Percentiles rank a stretch among this genome's conserved stretches.
Conservation (phyloP, 2,113 vertebrate species). For the Alethe castanea region DNA sequence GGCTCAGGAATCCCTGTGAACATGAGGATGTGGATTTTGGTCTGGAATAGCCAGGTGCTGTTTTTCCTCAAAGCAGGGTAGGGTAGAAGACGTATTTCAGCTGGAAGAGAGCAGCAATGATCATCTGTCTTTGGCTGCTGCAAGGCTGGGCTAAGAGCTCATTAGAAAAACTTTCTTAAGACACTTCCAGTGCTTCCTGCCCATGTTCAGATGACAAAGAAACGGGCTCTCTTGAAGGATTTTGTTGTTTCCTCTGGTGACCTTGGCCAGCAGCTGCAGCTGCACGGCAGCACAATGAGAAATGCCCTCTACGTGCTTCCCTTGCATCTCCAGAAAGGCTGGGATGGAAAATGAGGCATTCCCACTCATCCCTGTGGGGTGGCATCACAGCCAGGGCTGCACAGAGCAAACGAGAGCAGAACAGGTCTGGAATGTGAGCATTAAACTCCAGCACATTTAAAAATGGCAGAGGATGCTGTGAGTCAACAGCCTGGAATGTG, state of each 20-base stretch:
- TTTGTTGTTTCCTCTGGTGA: conserved; percentile 27
- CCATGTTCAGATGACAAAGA: neutral
- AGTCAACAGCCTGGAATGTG: neutral
- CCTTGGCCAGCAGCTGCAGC: conserved; percentile 12
- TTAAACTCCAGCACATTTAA: neutral
- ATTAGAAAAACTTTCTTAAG: neutral
- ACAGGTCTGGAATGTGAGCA: neutral
- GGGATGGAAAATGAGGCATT: neutral
- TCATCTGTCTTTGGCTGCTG: neutral
- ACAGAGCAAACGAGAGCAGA: neutral
- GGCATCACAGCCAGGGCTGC: neutral
- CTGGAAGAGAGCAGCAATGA: neutral
- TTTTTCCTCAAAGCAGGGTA: neutral
- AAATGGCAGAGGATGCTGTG: neutral
- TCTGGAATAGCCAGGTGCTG: neutral
- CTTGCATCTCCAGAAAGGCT: neutral
- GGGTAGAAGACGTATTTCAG: neutral
- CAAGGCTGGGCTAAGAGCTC: neutral
- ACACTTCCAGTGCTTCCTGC: conserved; percentile 27
- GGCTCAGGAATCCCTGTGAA: neutral
- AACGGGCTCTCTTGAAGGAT: neutral
- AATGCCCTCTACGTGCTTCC: neutral
- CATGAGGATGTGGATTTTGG: neutral
- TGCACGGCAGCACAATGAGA: neutral
- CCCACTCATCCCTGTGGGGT: neutral